These are phyloP conservation scores for Zosterops pallidus DNA, from an alignment of 2,113 vertebrate species.

Conservation along the genomic window DNA sequence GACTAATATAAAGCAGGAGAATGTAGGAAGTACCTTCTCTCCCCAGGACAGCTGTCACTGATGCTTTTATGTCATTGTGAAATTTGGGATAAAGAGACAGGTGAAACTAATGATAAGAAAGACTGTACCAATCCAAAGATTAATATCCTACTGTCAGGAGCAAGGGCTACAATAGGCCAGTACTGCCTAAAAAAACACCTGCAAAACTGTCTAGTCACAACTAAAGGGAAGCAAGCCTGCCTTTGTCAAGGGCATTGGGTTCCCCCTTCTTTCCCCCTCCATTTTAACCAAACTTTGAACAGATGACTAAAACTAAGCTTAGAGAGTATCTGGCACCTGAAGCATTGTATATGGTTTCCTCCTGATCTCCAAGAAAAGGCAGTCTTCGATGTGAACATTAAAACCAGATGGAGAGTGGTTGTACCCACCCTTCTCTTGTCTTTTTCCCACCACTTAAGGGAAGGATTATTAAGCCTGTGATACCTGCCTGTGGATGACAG, in stretches of 20 bases:
- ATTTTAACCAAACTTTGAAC: not conserved
- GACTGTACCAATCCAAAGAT: accelerated
- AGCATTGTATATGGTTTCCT: not conserved
- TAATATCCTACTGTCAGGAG: not conserved
- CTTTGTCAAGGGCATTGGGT: not conserved
- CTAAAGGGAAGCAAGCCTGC: not conserved
- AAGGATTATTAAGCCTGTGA: not conserved
- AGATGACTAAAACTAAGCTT: not conserved
- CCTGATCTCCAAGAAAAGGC: not conserved
- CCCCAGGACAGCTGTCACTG: not conserved
- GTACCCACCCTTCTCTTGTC: not conserved
- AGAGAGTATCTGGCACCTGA: not conserved
- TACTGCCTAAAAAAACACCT: not conserved
- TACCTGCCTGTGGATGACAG: not conserved
- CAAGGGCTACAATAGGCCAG: not conserved
- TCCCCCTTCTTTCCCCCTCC: accelerated
- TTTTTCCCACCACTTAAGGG: not conserved
- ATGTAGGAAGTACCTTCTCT: not conserved
- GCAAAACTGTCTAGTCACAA: not conserved
- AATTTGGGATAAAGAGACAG: not conserved
- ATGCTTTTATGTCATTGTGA: not conserved
- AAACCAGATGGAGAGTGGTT: not conserved
- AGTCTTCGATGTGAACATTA: not conserved
- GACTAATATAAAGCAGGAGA: not conserved
- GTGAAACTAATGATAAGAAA: not conserved